Evolutionary conservation across 30 jellyfish, hydroid and myxozoan genomes (phyloP), one percentile per base, ranked within the genome.

Genomic region (Aurelia aurita): DNA sequence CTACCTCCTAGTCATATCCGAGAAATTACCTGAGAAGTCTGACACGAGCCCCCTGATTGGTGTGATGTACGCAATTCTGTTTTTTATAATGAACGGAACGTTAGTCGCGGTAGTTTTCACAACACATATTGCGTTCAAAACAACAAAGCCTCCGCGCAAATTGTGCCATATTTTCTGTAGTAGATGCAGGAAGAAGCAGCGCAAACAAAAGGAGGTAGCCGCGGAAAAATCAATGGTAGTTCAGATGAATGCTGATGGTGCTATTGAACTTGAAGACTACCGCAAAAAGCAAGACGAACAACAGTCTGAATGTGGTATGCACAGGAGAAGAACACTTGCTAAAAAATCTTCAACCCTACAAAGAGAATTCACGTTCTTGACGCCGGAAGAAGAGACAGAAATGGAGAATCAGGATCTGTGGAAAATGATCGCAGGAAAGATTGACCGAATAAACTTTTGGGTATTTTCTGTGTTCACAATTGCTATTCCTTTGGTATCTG

Each of bases 21-120:
- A 81, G 18, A 89, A 82, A 77, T 46, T 89, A 23, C 97, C 97
- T 14, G 95, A 83, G 49, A 81, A 82, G 46, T 82, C 95, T 2
- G 88, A 89, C 45, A 45, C 57, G 54, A 51, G 62, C 53, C 97
- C 97, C 3, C 39, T 83, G 73, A 20, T 89, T 19, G 97, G 97
- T 6, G 77, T 89, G 10, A 23, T 87, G 59, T 89, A 69, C 77
- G 64, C 70, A 0, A 72, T 58, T 3, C 29, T 75, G 34, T 88
- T 88, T 46, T 69, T 64, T 21, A 62, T 80, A 20, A 47, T 88
- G 89, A 69, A 69, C 54, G 65, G 62, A 20, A 88, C 82, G n/a
- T 46, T 88, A 22, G 73, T 88, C 8, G 27, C 87, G n/a, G 87
- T 84, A 9, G 74, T 72, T 22, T 69, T 83, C 72, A 69, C 87